Base-by-base conservation (phyloP, 2,888 invertebrate species). In the Aquatica leii region DNA sequence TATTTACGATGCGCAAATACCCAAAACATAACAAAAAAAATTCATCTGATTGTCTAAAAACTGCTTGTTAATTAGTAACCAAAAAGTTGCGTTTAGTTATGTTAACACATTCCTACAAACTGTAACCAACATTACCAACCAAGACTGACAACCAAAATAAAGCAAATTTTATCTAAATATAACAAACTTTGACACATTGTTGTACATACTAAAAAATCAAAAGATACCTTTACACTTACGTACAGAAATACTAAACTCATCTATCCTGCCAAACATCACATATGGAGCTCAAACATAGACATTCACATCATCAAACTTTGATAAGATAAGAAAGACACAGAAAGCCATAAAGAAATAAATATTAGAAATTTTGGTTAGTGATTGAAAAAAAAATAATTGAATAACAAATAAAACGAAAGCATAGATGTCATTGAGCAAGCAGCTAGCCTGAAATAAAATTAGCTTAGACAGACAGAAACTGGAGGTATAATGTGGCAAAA, bases 281-380 rank as follows among this genome's bases (percentile, higher is more conserved):
- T 34, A 50, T 21, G 34, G 50, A 50, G 50, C 50, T 50, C 31
- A 50, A 50, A 50, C 34, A 50, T 24, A 11, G 50, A 50, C 34
- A 14, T 31, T 50, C 34, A 50, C 34, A 5, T 6, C 11, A 50
- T 50, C 34, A 50, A 50, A 50, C 34, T 14, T 50, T 5, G 50
- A 50, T 15, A 50, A 50, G 3, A 50, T 50, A 50, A 50, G 34
- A 34, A 34, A 50, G 14, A 12, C 15, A 31, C 34, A 31, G 15
- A 50, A n/a, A 50, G 11, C 50, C 1, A 34, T 50, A 14, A 12
- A 50, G 12, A n/a, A 40, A 3, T 9, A 40, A 14, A 40, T 40
- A 40, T 40, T 40, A 40, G 24, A 4, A 6, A 24, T 24, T 6
- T 24, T 6, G 6, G 2, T 40, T 40, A 40, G 11, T 2, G 40